A percentile compares a stretch with the other conserved stretches of the same genome.
Conservation (phyloP, 2,888 invertebrate genomes). For the Thysanoteuthis rhombus region DNA sequence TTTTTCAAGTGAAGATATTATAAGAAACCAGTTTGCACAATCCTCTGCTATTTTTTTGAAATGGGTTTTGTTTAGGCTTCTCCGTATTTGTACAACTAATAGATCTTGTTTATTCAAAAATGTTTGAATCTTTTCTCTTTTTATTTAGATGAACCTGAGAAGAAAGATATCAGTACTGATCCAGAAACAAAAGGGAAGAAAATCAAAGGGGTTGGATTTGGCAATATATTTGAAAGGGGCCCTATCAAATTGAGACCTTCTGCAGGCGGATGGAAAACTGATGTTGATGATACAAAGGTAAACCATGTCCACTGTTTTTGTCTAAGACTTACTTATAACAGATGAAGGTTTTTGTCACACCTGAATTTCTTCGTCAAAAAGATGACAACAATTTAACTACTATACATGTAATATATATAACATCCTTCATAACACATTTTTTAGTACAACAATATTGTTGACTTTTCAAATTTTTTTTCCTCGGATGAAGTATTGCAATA, state of each 20-base stretch:
- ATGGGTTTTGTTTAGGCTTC: not conserved
- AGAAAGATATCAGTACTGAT: conserved; percentile 28
- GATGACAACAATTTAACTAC: no score
- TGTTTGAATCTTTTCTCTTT: not conserved
- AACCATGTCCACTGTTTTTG: not conserved
- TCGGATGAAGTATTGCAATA: no score
- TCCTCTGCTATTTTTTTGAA: no score
- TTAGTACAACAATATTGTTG: no score
- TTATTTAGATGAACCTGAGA: conserved; percentile 21
- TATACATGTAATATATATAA: no score
- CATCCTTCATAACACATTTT: no score
- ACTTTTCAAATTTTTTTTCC: no score
- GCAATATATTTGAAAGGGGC: conserved; percentile 67
- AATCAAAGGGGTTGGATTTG: conserved; percentile 66
- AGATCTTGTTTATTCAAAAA: not conserved
- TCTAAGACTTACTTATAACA: no score
- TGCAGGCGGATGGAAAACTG: conserved; percentile 29
- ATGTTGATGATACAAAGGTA: not conserved
- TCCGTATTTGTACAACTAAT: not conserved
- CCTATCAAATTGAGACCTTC: conserved; percentile 61
- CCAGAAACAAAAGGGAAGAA: conserved; percentile 65
- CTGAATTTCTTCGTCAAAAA: no score
- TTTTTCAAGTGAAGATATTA: no score
- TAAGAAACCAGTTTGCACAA: no score
- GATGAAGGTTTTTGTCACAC: no score